Evolutionary conservation across 2,888 invertebrate genomes (phyloP), one percentile per base, ranked within the genome.

Genomic region (Epistrophe eligans): DNA sequence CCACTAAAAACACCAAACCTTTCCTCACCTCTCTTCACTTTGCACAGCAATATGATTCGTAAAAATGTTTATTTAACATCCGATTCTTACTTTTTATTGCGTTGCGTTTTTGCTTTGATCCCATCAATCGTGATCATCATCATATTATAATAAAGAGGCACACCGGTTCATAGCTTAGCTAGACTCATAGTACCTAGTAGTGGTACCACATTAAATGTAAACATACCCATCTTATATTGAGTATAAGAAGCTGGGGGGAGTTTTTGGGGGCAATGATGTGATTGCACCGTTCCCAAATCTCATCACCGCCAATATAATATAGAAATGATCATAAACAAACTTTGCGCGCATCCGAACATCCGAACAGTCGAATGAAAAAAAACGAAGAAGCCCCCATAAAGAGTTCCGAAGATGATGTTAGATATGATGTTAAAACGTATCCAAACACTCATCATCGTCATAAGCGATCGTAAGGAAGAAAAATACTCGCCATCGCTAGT

Each of bases 81-180:
- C 71, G 83, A 87, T 87, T 83, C 87, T 72, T 76, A 76, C 79
- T 79, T 87, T 87, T 87, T 87, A 87, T 87, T 87, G 77, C 79
- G 50, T 9, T 74, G 83, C 79, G 52, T 72, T 83, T 79, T 87
- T 72, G 52, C 87, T 87, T 87, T 87, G 87, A 87, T 87, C 87
- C 79, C 79, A 83, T 87, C 87, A 83, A 83, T 87, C 83, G 87
- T 72, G 82, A 83, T 83, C 87, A 77, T 82, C 85, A 87, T 87
- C 87, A 87, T 87, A 24, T 87, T 87, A 87, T 87, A 87, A 87
- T 87, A 87, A 87, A 83, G 79, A 83, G 55, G 74, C 76, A 71
- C 83, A 87, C 83, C 83, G 82, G 74, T 79, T 57, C 74, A 43
- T 24, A 24, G 24, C 24, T 24, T 24, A n/a, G n/a, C n/a, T n/a